phyloP scores from a whole-genome alignment of 2,888 invertebrate genomes.

The Julus scanicus region DNA sequence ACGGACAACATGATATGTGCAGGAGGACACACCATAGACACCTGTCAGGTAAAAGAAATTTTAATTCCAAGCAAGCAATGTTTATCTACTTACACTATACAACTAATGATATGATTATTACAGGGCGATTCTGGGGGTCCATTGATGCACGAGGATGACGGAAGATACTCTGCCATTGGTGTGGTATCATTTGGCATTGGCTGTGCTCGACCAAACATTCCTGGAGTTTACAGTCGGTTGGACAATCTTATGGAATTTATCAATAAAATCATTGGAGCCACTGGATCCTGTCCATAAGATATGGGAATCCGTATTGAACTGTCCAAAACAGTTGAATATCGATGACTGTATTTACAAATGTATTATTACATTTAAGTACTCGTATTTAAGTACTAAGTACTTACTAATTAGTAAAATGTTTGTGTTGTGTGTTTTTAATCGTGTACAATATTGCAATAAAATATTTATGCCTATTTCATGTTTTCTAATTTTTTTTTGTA shows the following conservation, averaged over 20 bases:
- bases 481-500: no score
- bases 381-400: no score
- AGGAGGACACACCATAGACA: conserved; percentile 84
- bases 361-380: no score
- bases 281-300: neutral
- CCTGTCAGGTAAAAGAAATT: conserved; percentile 82
- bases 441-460: no score
- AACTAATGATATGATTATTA: neutral
- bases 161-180: conserved; percentile 48
- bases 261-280: neutral
- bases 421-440: no score
- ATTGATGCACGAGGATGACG: neutral
- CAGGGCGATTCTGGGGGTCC: conserved; percentile 56
- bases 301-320: neutral
- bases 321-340: no score
- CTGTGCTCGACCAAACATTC: conserved; percentile 48
- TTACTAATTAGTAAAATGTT: no score
- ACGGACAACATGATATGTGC: conserved; percentile 90
- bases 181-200: conserved; percentile 55
- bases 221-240: conserved; percentile 53
- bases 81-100: neutral
- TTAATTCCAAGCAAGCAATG: neutral
- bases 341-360: no score
- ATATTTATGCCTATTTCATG: no score
- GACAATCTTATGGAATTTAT: neutral